A percentile compares a stretch with the other conserved stretches of the same genome.
Evolutionary conservation across 2,888 invertebrate genomes (phyloP).

Genomic region (Dasypolia templi): DNA sequence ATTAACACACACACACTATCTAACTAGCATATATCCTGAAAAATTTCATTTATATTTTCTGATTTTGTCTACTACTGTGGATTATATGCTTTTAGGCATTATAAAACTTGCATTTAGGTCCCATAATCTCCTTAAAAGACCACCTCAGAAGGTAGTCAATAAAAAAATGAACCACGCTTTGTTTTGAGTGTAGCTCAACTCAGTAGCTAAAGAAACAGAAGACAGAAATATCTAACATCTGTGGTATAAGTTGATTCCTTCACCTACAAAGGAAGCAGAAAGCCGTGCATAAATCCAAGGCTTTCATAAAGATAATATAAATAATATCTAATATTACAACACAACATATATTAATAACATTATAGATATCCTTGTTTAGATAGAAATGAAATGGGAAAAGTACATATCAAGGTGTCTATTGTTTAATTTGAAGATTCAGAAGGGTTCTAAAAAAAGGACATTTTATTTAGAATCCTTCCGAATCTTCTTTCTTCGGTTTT

Average conservation of each 20-base stretch:
- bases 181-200: too few relatives aligned
- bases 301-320: background rate
- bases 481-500: background rate
- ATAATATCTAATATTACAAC: constrained; percentile 11
- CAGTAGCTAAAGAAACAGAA: background rate
- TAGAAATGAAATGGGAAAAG: background rate
- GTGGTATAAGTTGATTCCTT: constrained; percentile 10
- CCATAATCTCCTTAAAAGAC: too few relatives aligned
- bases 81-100: too few relatives aligned
- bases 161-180: too few relatives aligned
- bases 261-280: constrained; percentile 9
- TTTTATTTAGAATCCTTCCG: background rate
- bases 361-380: background rate
- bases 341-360: background rate
- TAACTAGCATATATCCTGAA: too few relatives aligned
- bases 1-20: too few relatives aligned
- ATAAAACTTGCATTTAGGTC: too few relatives aligned
- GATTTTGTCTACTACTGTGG: too few relatives aligned
- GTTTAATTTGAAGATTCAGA: background rate
- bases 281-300: constrained; percentile 17
- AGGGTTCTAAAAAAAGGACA: background rate
- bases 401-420: background rate
- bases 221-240: background rate
- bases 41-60: too few relatives aligned
- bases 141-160: too few relatives aligned